Base-by-base conservation (phyloP, 2,888 invertebrate genomes). In the Coelinius sp. region DNA sequence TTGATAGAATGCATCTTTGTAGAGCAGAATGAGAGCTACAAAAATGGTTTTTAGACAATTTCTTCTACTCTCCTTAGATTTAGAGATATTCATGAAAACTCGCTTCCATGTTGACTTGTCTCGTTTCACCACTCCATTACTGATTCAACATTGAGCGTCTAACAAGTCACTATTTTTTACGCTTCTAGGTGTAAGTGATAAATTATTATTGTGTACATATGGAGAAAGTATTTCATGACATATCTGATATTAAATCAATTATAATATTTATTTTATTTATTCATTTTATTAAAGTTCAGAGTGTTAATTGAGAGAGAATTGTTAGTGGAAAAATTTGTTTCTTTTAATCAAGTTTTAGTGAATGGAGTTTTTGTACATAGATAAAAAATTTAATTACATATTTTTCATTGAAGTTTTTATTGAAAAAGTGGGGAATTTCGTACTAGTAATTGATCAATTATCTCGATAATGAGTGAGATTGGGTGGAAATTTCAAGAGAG, bases 101-200 rank as follows among this genome's bases (percentile, higher is more conserved):
- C 12, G 12, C 5, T 2, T 17, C 27, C 31, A 27, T 31, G 10
- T n/a, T 49, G 46, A 49, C 1, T 14, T 31, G 56, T n/a, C n/a
- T 27, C 25, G 7, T 10, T 14, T 35, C 31, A 17, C 17, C 59
- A 53, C 24, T 53, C 10, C 17, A 12, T 12, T 17, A 49, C 20
- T 49, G 20, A 49, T 49, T 49, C 10, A 49, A 20, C 8, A 49
- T 49, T 49, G 20, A 49, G 10, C 20, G 17, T 59, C 17, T 59
- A 17, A 31, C 31, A 14, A n/a, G 35, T 59, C 59, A 31, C 31
- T 35, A 31, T 62, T 62, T 63, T 22, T 44, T 63, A 63, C 38
- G 41, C 41, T 41, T 63, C 41, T 63, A 35, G 41, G 10, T 63
- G 14, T 44, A 63, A 63, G 41, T 41, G 41, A 49, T 49, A 5